Base-by-base conservation (phyloP, 2,888 invertebrate species). In the Lymantria dispar region DNA sequence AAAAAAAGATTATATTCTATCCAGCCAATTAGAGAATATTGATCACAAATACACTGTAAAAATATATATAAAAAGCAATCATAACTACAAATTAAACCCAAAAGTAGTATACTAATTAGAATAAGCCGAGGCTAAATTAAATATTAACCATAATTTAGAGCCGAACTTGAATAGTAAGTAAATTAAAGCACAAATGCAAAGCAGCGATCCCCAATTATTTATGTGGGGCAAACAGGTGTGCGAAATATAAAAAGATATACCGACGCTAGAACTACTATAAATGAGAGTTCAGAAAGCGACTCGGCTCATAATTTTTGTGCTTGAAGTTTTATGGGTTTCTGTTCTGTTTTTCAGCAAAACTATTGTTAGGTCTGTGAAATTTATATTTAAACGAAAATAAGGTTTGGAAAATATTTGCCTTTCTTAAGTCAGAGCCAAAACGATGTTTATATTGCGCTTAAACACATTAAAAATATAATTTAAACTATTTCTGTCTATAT, bases 161-260 rank as follows among this genome's bases (percentile, higher is more conserved):
- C 52, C 10, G 43, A 53, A 38, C 52, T 43, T 47, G 49, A 54
- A 45, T 48, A 54, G 49, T 56, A 57, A 54, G 49, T 38, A 33
- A 42, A 58, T 55, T 51, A 52, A 62, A 58, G 22, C 22, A 22
- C 22, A 22, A 22, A 22, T 62, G 58, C 50, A 46, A 53, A 48
- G 47, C 33, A 52, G 63, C 59, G 58, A 63, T 57, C 52, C 45
- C 47, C 58, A 61, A 69, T 68, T 65, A 72, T 67, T 67, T 65
- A 66, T 65, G 62, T 56, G 54, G 49, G 62, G 60, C 56, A 55
- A 59, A 64, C 72, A 74, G 64, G 70, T 73, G 67, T 58, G 60
- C 62, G 49, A 48, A 64, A 60, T 63, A 69, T 68, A 65, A 67
- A 70, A 48, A 58, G 68, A 66, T 67, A 64, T 62, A 54, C 48